Percentiles rank a stretch among this genome's conserved stretches.
Conservation (phyloP, 2,797 vertebrate species). For the Chiloscyllium punctatum region DNA sequence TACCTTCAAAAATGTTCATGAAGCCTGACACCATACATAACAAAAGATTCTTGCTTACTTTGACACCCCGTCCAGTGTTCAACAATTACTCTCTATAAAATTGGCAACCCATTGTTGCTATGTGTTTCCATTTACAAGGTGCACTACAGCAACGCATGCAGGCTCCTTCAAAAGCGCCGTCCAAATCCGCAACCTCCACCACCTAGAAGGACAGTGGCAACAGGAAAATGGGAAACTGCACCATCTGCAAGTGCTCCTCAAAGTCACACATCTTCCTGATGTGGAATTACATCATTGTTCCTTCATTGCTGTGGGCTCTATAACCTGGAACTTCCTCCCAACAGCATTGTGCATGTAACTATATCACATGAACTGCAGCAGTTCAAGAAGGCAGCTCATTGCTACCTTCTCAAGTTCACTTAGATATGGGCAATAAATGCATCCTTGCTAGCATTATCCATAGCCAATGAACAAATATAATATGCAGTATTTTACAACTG, state of each 20-base stretch:
- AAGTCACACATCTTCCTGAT: not conserved
- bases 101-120: not conserved
- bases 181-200: not conserved
- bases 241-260: not conserved
- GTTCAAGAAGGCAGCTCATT: not conserved
- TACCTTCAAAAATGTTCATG: not conserved
- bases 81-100: too few species aligned
- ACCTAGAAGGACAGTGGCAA: not conserved
- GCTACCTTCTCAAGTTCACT: not conserved
- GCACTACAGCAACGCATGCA: not conserved
- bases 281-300: not conserved
- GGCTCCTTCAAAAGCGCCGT: not conserved
- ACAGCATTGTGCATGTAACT: not conserved
- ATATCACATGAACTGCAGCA: not conserved
- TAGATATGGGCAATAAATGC: not conserved
- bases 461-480: not conserved
- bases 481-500: not conserved
- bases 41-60: not conserved
- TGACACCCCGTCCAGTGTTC: not conserved
- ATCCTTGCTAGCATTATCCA: not conserved
- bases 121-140: not conserved
- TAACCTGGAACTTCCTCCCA: not conserved
- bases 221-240: not conserved
- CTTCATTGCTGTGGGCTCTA: not conserved
- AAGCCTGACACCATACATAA: not conserved